Percentiles rank a stretch among this genome's conserved stretches.
These are phyloP conservation scores for Falcunculus frontatus DNA, from an alignment of 2,113 vertebrate species.

Conservation along the genomic window DNA sequence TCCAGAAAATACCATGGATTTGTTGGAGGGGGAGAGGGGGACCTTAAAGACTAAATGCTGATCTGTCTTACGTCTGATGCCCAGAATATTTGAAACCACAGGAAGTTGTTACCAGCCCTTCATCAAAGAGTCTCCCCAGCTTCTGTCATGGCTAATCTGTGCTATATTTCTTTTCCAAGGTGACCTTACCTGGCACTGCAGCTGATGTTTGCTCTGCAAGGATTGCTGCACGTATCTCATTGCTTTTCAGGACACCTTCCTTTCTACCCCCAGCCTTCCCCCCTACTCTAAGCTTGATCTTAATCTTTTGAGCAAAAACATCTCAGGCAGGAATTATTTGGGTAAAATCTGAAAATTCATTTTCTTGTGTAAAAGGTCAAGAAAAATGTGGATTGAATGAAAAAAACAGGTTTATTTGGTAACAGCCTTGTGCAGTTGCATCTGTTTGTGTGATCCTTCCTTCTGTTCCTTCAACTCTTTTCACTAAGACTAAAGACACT, in stretches of 20 bases:
- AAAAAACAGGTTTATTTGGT: not conserved
- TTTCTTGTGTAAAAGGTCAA: not conserved
- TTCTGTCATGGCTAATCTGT: not conserved
- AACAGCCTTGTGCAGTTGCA: not conserved
- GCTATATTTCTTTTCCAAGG: not conserved
- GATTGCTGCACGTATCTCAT: not conserved
- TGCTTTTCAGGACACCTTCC: not conserved
- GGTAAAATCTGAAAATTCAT: not conserved
- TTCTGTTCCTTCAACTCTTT: not conserved
- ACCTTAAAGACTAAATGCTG: not conserved
- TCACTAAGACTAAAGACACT: not conserved
- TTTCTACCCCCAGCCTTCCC: not conserved
- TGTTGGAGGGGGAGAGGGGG: not conserved
- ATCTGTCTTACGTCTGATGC: not conserved
- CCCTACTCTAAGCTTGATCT: too few relatives aligned
- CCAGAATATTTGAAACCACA: not conserved
- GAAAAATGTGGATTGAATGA: not conserved
- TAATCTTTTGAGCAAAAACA: not conserved
- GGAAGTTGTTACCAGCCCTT: conserved; percentile 10
- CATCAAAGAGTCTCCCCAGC: not conserved
- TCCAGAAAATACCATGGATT: not conserved
- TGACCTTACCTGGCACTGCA: not conserved
- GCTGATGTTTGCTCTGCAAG: not conserved
- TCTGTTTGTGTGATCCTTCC: not conserved
- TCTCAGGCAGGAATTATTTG: not conserved